Percentiles rank a stretch among this genome's conserved stretches.
These are phyloP conservation scores for Lasioglossum malachurum DNA, from an alignment of 2,888 invertebrate species.

Conservation along the genomic window DNA sequence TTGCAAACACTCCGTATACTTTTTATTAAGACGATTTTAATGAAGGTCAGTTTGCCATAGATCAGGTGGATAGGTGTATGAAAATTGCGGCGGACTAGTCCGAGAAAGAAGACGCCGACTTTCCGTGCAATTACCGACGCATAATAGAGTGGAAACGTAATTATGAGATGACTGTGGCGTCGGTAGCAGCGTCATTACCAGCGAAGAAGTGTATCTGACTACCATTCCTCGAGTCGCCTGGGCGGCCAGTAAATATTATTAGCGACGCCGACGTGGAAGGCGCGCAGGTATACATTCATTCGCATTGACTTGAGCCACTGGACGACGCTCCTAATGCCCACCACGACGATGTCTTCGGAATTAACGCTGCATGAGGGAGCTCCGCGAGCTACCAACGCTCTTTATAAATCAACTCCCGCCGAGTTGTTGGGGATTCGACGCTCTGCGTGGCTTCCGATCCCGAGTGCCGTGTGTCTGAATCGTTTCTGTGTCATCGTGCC, in stretches of 20 bases:
- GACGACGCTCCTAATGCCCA: slow-evolving; percentile 58
- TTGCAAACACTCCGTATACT: no score
- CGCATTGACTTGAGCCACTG: slow-evolving; percentile 40
- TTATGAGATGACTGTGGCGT: slow-evolving; percentile 76
- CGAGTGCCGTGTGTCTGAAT: slow-evolving; percentile 1
- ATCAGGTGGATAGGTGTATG: neutral
- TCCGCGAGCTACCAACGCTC: slow-evolving; percentile 46
- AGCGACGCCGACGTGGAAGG: slow-evolving; percentile 46
- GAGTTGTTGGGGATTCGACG: slow-evolving; percentile 51
- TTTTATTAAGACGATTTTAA: neutral
- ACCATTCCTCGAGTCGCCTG: slow-evolving; percentile 67
- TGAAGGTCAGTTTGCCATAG: neutral
- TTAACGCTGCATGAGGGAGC: slow-evolving; percentile 64
- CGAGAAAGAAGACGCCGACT: slow-evolving; percentile 43
- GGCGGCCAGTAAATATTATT: slow-evolving; percentile 66
- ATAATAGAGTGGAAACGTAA: slow-evolving; percentile 80
- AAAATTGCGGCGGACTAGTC: neutral
- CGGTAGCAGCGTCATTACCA: slow-evolving; percentile 75
- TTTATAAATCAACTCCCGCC: slow-evolving; percentile 66
- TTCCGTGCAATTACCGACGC: slow-evolving; percentile 69
- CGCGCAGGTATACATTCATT: slow-evolving; percentile 31
- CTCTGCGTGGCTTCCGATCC: slow-evolving; percentile 53
- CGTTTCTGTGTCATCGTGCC: slow-evolving; percentile 3
- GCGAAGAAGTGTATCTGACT: slow-evolving; percentile 74
- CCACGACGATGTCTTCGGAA: slow-evolving; percentile 60